Evolutionary conservation across 2,888 invertebrate genomes (phyloP), one percentile per base, ranked within the genome.

Genomic region (Noctua janthina): DNA sequence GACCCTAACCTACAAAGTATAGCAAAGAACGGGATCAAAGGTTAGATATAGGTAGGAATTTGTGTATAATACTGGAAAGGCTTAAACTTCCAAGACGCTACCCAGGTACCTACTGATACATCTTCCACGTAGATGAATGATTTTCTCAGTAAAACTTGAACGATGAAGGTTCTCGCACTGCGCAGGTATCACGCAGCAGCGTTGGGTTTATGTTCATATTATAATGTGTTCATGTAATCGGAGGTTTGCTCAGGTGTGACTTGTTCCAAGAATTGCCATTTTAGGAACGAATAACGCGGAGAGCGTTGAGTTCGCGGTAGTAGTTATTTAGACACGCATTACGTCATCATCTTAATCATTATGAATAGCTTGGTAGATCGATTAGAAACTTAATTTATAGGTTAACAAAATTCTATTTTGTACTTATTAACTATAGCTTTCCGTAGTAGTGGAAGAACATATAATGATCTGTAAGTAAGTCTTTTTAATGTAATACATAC

Each of bases 251-350:
- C 89, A 89, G 88, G 89, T 89, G 88, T 76, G 84, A 81, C 78
- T 81, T 75, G 75, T 89, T 88, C 89, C 81, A 78, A 86, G 91
- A 90, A 91, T 84, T 81, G 77, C 78, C 69, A 78, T 79, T 90
- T 88, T 91, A 86, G 79, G 49, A 81, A 76, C 66, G 73, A 39
- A 71, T 82, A 77, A 85, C 66, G 62, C 73, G 39, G 54, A 77
- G 69, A 79, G 69, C 68, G 78, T 71, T 46, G 78, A 78, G 54
- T 88, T 85, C 81, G 66, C 69, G 72, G 75, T 83, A 81, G 81
- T 76, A 67, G 67, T 74, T 72, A 69, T 72, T 86, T 59, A 79
- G 59, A 68, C 51, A 76, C 8, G 46, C 69, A 82, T 86, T 80
- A 67, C 77, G 77, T 85, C 80, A 84, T 80, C 66, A 79, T 67